Base-by-base conservation (phyloP, 2,113 vertebrate genomes). In the Psophia crepitans region DNA sequence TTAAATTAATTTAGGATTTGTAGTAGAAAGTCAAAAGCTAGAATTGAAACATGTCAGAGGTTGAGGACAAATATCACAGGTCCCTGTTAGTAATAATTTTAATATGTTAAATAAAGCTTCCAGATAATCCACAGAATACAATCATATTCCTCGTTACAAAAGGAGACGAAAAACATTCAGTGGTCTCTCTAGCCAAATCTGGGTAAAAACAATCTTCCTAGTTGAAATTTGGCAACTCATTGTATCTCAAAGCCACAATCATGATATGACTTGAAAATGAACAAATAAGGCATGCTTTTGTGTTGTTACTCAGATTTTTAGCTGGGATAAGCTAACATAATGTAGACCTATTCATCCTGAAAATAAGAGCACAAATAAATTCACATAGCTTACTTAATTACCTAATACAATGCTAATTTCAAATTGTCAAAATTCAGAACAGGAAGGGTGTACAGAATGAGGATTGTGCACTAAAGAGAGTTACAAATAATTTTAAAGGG, bases 221-320 rank as follows among this genome's bases (percentile, higher is more conserved):
- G 43, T 2, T 3, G 1, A 91, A 84, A 77, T 75, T 8, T 71
- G 48, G 54, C 43, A 64, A 35, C 11, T 43, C 8, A 2, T 78
- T 93, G 90, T 93, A 46, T 26, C 35, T 75, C 73, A 71, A 78
- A 94, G 3, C 16, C 30, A n/a, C 2, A 2, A 32, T 15, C 2
- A 2, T 24, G 35, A 33, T 14, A n/a, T 26, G 28, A 35, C 43
- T 84, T 84, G 35, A 71, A 83, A 89, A 92, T 63, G 41, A 90
- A 73, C 20, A 0, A 0, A 18, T 51, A 21, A 1, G 0, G 30
- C 27, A 19, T 20, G 23, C 14, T 48, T 80, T 91, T 71, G 5
- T 51, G n/a, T 54, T 9, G 2, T 57, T 53, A 44, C 39, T 85
- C 37, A 63, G 32, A 69, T 61, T 87, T 91, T 93, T 77, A 80